Percentiles rank a stretch among this genome's conserved stretches.
These are phyloP conservation scores for Haliclystus octoradiatus DNA, from an alignment of 30 jellyfish, hydroid and myxozoan species.

Conservation along the genomic window DNA sequence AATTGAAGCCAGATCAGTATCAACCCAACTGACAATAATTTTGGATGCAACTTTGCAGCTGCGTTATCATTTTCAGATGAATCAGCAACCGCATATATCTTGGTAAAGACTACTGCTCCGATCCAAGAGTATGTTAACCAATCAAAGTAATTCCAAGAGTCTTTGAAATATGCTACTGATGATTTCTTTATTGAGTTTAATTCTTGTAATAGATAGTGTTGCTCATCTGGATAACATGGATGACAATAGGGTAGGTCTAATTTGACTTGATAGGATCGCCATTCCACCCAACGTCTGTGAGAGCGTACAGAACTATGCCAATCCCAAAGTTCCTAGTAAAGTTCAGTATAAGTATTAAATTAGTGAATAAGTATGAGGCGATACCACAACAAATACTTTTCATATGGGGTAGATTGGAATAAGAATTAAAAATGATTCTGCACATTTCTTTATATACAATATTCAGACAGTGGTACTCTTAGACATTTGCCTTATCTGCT, in stretches of 20 bases:
- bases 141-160: constrained; percentile 82
- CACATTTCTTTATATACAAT: no score
- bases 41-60: constrained; percentile 55
- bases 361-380: no score
- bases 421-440: no score
- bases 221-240: constrained; percentile 97
- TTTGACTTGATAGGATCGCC: constrained; percentile 64
- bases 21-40: constrained; percentile 67
- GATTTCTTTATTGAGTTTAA: constrained; percentile 42
- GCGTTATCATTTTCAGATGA: constrained; percentile 19
- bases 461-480: no score
- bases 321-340: constrained; percentile 72
- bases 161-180: constrained; percentile 59
- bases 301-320: constrained; percentile 56
- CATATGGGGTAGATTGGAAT: no score
- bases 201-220: constrained; percentile 62
- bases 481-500: no score
- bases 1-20: constrained; percentile 76
- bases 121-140: constrained; percentile 89
- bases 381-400: no score
- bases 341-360: no score
- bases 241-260: constrained; percentile 74
- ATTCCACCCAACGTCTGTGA: constrained; percentile 44
- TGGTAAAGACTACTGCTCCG: constrained; percentile 34
- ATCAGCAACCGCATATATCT: constrained; percentile 59